Evolutionary conservation across 2,113 vertebrate species (phyloP).

Genomic region (Myotis brandtii): DNA sequence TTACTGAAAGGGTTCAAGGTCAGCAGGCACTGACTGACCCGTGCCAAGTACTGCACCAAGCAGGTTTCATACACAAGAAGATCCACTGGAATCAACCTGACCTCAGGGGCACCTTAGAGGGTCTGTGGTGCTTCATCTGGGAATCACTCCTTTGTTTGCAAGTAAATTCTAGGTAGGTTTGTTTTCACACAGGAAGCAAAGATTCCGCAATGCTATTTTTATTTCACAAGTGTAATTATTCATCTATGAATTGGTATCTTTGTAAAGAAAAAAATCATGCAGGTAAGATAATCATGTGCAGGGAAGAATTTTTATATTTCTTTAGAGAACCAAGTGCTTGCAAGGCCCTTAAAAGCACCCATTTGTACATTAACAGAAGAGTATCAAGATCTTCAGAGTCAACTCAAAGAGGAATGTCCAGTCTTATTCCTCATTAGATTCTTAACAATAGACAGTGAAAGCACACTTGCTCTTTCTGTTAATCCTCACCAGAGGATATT

Average conservation of each 20-base stretch:
- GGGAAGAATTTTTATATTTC: background rate
- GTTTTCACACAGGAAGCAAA: background rate
- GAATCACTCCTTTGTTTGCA: background rate
- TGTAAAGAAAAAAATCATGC: background rate
- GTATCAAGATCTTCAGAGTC: background rate
- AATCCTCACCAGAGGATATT: no score
- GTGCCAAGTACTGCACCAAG: background rate
- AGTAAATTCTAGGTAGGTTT: background rate
- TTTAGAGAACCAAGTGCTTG: background rate
- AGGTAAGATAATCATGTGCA: background rate
- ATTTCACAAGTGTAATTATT: conserved; percentile 4
- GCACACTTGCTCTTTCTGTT: background rate
- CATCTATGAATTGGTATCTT: background rate
- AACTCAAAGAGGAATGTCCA: background rate
- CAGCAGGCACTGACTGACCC: background rate
- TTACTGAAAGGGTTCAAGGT: background rate
- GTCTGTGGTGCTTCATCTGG: background rate
- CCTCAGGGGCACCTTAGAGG: background rate
- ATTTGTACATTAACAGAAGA: background rate
- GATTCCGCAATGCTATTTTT: background rate
- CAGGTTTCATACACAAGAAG: background rate
- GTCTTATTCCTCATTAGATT: background rate
- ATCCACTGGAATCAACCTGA: background rate
- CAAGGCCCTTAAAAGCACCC: background rate
- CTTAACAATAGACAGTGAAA: background rate